Conservation (phyloP, 2,113 vertebrate species). For the Notarius quadriscutis region DNA sequence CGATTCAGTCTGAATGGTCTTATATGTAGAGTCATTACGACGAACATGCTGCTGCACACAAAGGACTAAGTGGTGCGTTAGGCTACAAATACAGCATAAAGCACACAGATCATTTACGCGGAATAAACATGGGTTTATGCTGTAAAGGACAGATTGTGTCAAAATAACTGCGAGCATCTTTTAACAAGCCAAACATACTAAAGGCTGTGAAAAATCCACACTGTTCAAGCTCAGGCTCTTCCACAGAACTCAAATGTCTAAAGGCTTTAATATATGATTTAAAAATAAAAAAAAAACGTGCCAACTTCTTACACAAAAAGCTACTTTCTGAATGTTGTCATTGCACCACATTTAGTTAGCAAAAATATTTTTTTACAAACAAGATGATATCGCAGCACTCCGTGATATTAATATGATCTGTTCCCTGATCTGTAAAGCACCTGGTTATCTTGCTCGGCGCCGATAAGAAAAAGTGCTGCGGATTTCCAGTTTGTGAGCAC, state of each 20-base stretch:
- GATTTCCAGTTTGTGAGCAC: slow-evolving; percentile 99
- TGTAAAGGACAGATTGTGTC: not conserved
- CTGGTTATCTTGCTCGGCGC: slow-evolving; percentile 99
- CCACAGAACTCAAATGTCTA: not conserved
- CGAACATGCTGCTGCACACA: not conserved
- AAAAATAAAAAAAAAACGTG: not conserved
- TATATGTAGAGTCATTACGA: not conserved
- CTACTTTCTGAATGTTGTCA: slow-evolving; percentile 67
- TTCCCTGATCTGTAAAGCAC: slow-evolving; percentile 99
- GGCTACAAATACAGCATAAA: slow-evolving; percentile 3
- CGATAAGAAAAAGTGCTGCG: slow-evolving; percentile 99
- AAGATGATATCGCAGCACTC: slow-evolving; percentile 79
- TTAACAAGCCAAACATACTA: not conserved
- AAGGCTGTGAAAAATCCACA: not conserved
- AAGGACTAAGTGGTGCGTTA: not conserved
- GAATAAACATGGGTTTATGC: not conserved
- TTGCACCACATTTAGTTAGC: slow-evolving; percentile 78
- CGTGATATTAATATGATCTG: slow-evolving; percentile 99
- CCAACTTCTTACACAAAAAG: slow-evolving; percentile 52
- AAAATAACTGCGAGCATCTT: not conserved
- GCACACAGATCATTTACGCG: slow-evolving; percentile 3
- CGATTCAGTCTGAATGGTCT: not conserved
- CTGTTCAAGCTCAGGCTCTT: not conserved
- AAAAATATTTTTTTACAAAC: slow-evolving; percentile 78
- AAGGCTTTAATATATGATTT: not conserved